Conservation (phyloP, 1,140 invertebrate species). For the Rhyacophila brunnea region DNA sequence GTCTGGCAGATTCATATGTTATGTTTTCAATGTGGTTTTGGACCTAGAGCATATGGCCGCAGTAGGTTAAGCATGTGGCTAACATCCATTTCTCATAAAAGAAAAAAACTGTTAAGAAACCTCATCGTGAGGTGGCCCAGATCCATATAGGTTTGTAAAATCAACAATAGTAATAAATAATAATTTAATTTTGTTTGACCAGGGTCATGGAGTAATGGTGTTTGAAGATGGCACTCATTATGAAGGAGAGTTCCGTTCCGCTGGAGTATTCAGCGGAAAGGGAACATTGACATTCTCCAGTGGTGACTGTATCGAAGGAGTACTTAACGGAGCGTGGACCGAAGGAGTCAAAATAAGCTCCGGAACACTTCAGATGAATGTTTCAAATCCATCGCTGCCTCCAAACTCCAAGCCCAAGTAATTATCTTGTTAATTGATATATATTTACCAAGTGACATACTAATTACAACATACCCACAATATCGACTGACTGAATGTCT, state of each 20-base stretch:
- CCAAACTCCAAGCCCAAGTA: constrained; percentile 61
- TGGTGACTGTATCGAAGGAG: constrained; percentile 72
- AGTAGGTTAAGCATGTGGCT: too few species aligned
- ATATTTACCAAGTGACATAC: neutral
- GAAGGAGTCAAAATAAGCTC: constrained; percentile 78
- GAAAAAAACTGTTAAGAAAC: too few species aligned
- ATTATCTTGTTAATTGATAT: constrained; percentile 35
- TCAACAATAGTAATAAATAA: too few species aligned
- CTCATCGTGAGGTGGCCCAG: too few species aligned
- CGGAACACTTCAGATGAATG: constrained; percentile 70
- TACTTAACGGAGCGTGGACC: constrained; percentile 73
- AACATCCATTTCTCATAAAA: too few species aligned
- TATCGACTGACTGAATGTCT: too few species aligned
- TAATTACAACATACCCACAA: neutral
- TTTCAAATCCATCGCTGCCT: constrained; percentile 54
- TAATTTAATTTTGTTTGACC: too few species aligned
- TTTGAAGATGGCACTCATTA: constrained; percentile 87
- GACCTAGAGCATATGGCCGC: too few species aligned
- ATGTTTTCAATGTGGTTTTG: too few species aligned
- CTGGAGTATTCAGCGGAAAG: constrained; percentile 74
- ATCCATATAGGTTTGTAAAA: too few species aligned
- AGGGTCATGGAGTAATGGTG: constrained; percentile 83
- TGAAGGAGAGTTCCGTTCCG: constrained; percentile 81
- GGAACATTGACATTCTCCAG: constrained; percentile 75
- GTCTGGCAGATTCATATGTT: too few species aligned